Evolutionary conservation across 2,888 invertebrate species (phyloP).

Genomic region (Lucinisca nassula): DNA sequence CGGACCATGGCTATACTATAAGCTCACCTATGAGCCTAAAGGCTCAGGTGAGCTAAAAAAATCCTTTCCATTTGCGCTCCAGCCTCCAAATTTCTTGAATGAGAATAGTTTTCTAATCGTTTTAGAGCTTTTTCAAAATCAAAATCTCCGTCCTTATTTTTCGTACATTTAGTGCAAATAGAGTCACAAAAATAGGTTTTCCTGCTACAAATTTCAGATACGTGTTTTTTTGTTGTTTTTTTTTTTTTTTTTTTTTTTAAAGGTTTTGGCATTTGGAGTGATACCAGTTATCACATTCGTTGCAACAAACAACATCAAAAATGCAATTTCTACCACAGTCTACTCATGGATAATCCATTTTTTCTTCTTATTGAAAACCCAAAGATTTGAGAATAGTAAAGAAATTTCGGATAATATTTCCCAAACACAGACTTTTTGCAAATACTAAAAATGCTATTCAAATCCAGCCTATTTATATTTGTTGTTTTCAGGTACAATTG

Average conservation of each 20-base stretch:
- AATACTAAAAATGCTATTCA: too few species aligned
- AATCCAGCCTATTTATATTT: too few species aligned
- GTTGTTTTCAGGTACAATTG: too few species aligned
- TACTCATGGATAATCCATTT: neutral
- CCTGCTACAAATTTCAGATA: neutral
- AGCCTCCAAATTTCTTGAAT: neutral
- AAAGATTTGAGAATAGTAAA: too few species aligned
- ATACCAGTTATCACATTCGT: neutral
- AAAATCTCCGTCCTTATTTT: neutral
- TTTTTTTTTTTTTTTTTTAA: too few species aligned
- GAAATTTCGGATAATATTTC: too few species aligned
- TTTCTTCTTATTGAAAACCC: too few species aligned
- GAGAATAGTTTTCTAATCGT: neutral
- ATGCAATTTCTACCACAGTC: conserved; percentile 1
- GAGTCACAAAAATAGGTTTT: neutral
- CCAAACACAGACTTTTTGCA: too few species aligned
- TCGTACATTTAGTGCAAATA: neutral
- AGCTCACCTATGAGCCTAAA: too few species aligned
- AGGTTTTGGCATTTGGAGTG: neutral
- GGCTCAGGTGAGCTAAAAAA: neutral
- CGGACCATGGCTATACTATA: too few species aligned
- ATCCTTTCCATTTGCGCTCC: neutral
- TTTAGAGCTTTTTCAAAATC: neutral
- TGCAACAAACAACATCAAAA: neutral
- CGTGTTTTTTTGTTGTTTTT: neutral